Conservation (phyloP, 64 coral and sea anemone genomes). For the Trachythela sp. region DNA sequence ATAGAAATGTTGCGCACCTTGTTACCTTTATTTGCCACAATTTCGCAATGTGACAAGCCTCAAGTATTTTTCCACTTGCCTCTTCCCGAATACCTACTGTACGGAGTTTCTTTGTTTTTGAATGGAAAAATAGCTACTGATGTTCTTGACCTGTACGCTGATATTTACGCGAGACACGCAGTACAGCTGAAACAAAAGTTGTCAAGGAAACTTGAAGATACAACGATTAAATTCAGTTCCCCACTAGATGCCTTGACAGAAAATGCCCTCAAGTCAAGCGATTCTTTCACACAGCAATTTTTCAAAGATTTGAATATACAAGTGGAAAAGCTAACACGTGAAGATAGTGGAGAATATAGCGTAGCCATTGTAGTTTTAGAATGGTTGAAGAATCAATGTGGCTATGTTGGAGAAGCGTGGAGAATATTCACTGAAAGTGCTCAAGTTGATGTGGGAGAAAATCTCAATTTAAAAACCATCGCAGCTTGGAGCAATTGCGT, state of each 20-base stretch:
- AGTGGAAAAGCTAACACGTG: neutral
- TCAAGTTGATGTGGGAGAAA: neutral
- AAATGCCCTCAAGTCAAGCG: neutral
- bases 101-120: neutral
- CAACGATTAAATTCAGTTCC: neutral
- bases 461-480: neutral
- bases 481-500: neutral
- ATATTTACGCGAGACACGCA: neutral
- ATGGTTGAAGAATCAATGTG: neutral
- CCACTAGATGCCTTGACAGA: neutral
- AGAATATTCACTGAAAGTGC: neutral
- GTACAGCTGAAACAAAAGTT: neutral
- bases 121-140: neutral
- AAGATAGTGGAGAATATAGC: neutral
- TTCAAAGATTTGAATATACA: neutral
- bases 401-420: neutral
- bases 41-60: neutral
- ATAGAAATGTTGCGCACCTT: neutral
- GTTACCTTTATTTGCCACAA: neutral
- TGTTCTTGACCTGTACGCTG: neutral
- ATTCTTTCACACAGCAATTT: neutral
- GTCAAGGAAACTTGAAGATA: neutral
- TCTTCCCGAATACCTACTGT: neutral
- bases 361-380: neutral
- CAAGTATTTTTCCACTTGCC: neutral